Percentiles rank a stretch among this genome's conserved stretches.
Conservation (phyloP, 2,113 vertebrate genomes). For the Corythoichthys haematopterus region DNA sequence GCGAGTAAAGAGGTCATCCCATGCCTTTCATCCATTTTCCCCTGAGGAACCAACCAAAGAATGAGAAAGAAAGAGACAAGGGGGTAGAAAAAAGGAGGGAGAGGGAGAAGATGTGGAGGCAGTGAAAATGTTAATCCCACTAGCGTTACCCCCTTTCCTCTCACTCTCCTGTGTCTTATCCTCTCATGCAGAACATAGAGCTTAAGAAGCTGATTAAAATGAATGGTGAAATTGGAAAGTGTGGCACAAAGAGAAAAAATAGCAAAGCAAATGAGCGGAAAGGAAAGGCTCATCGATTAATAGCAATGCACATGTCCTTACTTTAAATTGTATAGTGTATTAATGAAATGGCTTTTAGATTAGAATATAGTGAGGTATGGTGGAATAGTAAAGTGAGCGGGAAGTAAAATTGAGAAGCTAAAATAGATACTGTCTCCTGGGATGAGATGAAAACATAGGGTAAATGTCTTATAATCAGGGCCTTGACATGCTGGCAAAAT, state of each 20-base stretch:
- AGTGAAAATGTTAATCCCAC: constrained; percentile 67
- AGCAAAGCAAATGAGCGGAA: constrained; percentile 43
- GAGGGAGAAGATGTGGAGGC: constrained; percentile 52
- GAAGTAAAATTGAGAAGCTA: background rate
- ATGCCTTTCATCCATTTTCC: constrained; percentile 57
- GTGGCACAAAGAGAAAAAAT: constrained; percentile 50
- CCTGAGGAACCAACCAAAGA: constrained; percentile 45
- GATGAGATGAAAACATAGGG: constrained; percentile 11
- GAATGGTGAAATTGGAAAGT: constrained; percentile 68
- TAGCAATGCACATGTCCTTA: constrained; percentile 66
- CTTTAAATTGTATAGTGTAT: constrained; percentile 56
- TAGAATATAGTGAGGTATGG: constrained; percentile 20
- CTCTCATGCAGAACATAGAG: constrained; percentile 66
- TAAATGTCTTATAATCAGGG: constrained; percentile 39
- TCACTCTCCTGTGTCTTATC: constrained; percentile 54
- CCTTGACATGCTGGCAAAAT: constrained; percentile 63
- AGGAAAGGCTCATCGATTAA: constrained; percentile 56
- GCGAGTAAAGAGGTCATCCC: constrained; percentile 58
- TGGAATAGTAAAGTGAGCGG: background rate
- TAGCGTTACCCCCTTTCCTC: constrained; percentile 25
- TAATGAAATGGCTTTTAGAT: constrained; percentile 66
- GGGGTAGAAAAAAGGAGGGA: constrained; percentile 38
- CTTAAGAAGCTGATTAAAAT: constrained; percentile 73
- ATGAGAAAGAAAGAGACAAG: constrained; percentile 45
- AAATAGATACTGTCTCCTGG: constrained; percentile 12